Base-by-base conservation (phyloP, 2,888 invertebrate genomes). In the Eulithis testata region DNA sequence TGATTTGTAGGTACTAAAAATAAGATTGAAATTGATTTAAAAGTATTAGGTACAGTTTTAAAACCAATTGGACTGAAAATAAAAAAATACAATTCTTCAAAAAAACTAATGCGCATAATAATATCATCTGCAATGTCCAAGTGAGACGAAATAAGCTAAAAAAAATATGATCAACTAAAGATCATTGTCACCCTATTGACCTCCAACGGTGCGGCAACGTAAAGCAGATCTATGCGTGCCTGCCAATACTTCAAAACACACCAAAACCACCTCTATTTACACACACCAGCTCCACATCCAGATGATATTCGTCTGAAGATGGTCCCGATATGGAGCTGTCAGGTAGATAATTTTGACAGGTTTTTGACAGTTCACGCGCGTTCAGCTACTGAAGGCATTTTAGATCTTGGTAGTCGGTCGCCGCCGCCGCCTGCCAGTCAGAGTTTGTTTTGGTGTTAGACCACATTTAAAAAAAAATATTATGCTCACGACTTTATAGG, bases 361-460 rank as follows among this genome's bases (percentile, higher is more conserved):
- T 73, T 85, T 88, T 89, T 84, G 90, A 89, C 90, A 88, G 86
- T 87, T 87, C 85, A 84, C 88, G 87, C 88, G 86, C 85, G 78
- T 58, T 66, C 77, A 73, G 88, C 89, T 88, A 89, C 89, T 77
- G 86, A 79, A 72, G 55, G 45, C 57, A 14, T 14, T 5, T 47
- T 21, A 50, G 12, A 21, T 51, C 31, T 58, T 52, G 65, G 68
- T 65, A 61, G 54, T 67, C 57, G 64, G 51, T 55, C 56, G 68
- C 70, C 68, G 69, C 66, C 64, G 60, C 72, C 72, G 71, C 72
- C 80, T 80, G 84, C 77, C 83, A 82, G 69, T 83, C 84, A 83
- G 56, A 63, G 64, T 74, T 70, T 79, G 79, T 78, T 78, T 76
- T 76, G 81, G 77, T 81, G 73, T 75, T 74, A 72, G 75, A 69